Evolutionary conservation across 2,797 vertebrate genomes (phyloP).

Genomic region (Nyctibius grandis): DNA sequence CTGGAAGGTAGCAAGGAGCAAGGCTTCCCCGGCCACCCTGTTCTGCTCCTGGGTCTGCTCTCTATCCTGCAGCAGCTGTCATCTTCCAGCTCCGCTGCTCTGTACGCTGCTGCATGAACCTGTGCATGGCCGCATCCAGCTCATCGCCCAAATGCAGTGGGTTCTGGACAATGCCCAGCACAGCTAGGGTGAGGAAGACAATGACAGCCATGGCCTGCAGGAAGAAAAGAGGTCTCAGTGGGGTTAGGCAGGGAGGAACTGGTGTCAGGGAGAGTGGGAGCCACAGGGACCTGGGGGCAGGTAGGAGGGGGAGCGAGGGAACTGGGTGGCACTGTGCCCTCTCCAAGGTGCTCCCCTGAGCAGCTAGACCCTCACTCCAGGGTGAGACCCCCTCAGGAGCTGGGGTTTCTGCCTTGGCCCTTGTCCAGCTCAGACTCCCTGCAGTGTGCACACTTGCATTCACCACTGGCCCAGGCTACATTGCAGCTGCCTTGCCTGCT

Average conservation of each 20-base stretch:
- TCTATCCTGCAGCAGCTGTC: not conserved
- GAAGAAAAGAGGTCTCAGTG: not conserved
- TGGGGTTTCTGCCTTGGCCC: accelerated
- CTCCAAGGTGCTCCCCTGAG: not conserved
- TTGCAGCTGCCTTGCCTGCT: not conserved
- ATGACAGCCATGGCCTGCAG: not conserved
- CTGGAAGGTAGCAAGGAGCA: not conserved
- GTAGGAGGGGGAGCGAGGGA: accelerated
- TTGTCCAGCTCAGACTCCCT: not conserved
- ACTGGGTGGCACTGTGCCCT: not conserved
- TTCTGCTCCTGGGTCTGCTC: not conserved
- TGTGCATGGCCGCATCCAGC: not conserved
- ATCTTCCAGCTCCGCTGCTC: not conserved
- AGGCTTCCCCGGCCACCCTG: not conserved
- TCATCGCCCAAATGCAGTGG: not conserved
- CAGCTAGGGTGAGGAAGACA: not conserved
- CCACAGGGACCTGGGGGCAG: accelerated
- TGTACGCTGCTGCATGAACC: not conserved
- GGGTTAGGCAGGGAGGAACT: not conserved
- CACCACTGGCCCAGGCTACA: not conserved
- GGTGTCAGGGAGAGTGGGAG: accelerated
- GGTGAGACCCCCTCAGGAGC: not conserved
- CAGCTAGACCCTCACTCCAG: not conserved
- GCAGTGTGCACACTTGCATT: accelerated
- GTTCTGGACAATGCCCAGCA: not conserved